These are phyloP conservation scores for Pygoscelis antarcticus DNA, from an alignment of 2,113 vertebrate species.

Conservation along the genomic window DNA sequence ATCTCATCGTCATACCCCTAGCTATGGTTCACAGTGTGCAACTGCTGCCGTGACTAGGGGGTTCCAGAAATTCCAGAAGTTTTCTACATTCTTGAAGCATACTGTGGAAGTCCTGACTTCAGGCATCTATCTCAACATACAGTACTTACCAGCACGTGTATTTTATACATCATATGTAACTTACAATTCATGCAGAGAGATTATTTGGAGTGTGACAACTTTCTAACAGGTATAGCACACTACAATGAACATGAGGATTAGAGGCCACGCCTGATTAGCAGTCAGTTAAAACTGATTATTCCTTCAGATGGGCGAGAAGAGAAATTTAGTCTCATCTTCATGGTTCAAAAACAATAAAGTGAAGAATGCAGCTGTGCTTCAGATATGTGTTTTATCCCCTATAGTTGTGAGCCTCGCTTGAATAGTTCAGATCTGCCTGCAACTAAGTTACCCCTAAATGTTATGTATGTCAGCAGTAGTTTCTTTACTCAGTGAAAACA, in stretches of 20 bases:
- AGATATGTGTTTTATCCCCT: not conserved
- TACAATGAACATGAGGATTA: not conserved
- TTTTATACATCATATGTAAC: not conserved
- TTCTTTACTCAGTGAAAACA: not conserved
- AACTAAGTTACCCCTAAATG: not conserved
- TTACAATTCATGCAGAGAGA: not conserved
- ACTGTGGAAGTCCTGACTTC: not conserved
- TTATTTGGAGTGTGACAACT: not conserved
- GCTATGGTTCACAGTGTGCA: not conserved
- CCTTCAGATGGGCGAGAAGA: not conserved
- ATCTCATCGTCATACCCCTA: not conserved
- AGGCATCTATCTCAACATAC: not conserved
- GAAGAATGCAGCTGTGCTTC: not conserved
- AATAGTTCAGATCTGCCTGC: not conserved
- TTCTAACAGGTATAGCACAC: not conserved
- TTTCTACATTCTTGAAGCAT: conserved; percentile 8
- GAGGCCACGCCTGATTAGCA: not conserved
- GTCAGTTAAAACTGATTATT: not conserved
- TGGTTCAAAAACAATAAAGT: not conserved
- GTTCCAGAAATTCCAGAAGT: conserved; percentile 46
- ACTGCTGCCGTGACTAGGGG: not conserved
- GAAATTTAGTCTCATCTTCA: not conserved
- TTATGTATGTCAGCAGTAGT: not conserved
- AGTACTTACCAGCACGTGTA: not conserved
- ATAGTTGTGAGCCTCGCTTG: not conserved